Evolutionary conservation across 2,888 invertebrate genomes (phyloP), one percentile per base, ranked within the genome.

Genomic region (Eristalis arbustorum): DNA sequence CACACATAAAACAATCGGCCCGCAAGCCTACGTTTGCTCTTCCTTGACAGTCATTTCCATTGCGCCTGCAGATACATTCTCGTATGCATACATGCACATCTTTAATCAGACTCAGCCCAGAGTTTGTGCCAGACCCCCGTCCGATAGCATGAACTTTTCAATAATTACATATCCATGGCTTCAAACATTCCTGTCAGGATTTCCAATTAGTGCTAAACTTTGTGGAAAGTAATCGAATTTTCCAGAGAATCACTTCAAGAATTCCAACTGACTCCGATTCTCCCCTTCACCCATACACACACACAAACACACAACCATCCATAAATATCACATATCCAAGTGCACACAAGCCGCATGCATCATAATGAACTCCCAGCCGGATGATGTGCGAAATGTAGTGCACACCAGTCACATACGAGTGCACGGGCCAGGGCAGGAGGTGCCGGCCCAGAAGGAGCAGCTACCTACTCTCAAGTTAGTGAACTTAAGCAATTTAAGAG

Each of bases 161-260:
- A 88, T 89, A 89, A 89, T 89, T 88, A 89, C 88, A 89, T 77
- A 88, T 89, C 84, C 88, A 80, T 77, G 75, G 87, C 77, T 88
- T 88, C 84, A 83, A 87, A 84, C 84, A 89, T 89, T 88, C 88
- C 88, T 88, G 88, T 88, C 89, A 89, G 89, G 88, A 89, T 88
- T 89, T 88, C 88, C 89, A 89, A 89, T 89, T 89, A 89, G 88
- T 89, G 88, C 89, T 89, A 89, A 89, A 89, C 88, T 89, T 88
- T 89, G 88, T 88, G 89, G 84, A 89, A 88, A 88, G 89, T 89
- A 89, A 89, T 89, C 89, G 89, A 89, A 88, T 89, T 89, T 89
- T 75, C 81, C 69, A 81, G 42, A 66, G 75, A 81, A 81, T 81
- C 75, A 69, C 75, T 81, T 83, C 82, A 87, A 87, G 82, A 78